Conservation (phyloP, 1,140 invertebrate genomes). For the Saxidomus purpurata region DNA sequence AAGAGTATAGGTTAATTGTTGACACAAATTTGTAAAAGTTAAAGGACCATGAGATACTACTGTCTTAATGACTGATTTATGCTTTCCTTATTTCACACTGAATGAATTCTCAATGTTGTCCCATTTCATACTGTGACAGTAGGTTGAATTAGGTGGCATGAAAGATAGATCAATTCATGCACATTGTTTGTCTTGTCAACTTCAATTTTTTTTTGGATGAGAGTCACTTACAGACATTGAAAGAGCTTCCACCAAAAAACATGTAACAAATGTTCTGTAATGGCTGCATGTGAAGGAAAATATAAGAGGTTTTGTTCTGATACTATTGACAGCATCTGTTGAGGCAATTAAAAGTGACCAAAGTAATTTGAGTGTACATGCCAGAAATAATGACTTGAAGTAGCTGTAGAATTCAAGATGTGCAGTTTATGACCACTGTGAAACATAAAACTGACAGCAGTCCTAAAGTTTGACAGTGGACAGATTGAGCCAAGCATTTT, state of each 20-base stretch:
- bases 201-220: conserved; percentile 48
- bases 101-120: conserved; percentile 42
- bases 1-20: no score
- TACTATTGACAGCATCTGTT: background rate
- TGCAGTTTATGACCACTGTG: background rate
- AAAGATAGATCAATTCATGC: conserved; percentile 36
- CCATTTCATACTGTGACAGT: conserved; percentile 20
- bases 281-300: background rate
- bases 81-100: conserved; percentile 57
- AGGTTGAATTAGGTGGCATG: background rate
- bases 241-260: conserved; percentile 1
- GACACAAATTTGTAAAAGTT: no score
- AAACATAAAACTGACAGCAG: conserved; percentile 25
- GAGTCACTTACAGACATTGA: conserved; percentile 52
- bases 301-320: background rate
- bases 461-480: background rate
- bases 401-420: background rate
- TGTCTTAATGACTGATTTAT: conserved; percentile 46
- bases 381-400: background rate
- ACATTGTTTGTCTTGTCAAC: conserved; percentile 60
- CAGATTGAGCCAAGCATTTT: conserved; percentile 23
- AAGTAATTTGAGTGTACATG: background rate
- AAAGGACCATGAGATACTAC: background rate
- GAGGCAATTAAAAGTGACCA: background rate
- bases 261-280: background rate